Base-by-base conservation (phyloP, 2,888 invertebrate species). In the Drosophila heteroneura region DNA sequence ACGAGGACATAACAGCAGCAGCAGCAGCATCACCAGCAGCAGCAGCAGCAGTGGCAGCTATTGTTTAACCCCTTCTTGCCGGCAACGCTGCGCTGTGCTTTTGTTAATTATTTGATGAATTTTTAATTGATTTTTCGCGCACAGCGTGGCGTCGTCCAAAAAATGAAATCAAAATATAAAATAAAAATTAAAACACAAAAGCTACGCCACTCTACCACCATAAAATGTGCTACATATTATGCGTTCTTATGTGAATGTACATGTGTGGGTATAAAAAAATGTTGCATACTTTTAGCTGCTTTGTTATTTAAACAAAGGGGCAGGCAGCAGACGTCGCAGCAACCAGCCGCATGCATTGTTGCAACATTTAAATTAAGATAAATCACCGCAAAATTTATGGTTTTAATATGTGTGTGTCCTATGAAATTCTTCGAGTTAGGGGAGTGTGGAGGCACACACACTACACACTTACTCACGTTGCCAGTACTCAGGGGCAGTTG, bases 351-450 rank as follows among this genome's bases (percentile, higher is more conserved):
- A 81, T 80, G 90, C 83, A 90, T 87, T 89, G 89, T 88, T 91
- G 91, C 92, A 91, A 91, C 92, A 92, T 92, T 92, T 92, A 93
- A 93, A 93, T 92, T 92, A 92, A 92, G 92, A 93, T 93, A 93
- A 93, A 93, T 93, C 92, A 92, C 91, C 91, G 89, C 90, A 92
- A 85, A 92, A 93, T 92, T 90, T 92, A 92, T 92, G 90, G 91
- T 85, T 91, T 91, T 90, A 90, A 91, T 88, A 88, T 82, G 78
- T 74, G 66, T 80, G 57, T 54, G 57, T 52, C 28, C 44, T 58
- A 61, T 58, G 47, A 26, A 47, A 47, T 47, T 47, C 9, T 22
- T 26, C 5, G 22, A 16, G 47, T 7, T 57, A 39, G 58, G 35
- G 60, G 51, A 51, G 35, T 3, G 51, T 10, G 30, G 12, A 5